Evolutionary conservation across 2,797 vertebrate genomes (phyloP).

Genomic region (Megaceryle alcyon): DNA sequence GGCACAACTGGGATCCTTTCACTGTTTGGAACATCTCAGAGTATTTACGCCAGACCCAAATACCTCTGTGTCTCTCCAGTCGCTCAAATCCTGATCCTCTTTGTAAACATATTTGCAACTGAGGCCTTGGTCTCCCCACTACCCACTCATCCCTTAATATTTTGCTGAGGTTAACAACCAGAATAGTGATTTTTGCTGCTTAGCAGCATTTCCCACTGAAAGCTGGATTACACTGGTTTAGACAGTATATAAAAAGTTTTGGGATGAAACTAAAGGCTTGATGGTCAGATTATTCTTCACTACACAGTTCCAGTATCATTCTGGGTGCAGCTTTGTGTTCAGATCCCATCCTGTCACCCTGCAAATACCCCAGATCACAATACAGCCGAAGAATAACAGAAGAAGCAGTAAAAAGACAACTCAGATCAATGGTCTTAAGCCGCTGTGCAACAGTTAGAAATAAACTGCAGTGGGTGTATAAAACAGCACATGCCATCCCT

Average conservation of each 20-base stretch:
- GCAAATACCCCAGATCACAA: neutral
- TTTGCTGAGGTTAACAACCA: neutral
- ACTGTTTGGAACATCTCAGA: neutral
- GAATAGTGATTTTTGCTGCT: conserved; percentile 5
- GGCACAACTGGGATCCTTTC: neutral
- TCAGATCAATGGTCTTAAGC: neutral
- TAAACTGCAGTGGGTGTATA: neutral
- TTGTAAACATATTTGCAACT: neutral
- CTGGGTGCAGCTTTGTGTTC: neutral
- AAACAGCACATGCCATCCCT: neutral
- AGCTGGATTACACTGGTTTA: conserved; percentile 19
- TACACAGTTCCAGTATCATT: neutral
- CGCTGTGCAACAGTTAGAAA: neutral
- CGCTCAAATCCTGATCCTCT: neutral
- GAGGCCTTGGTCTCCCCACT: neutral
- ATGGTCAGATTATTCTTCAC: neutral
- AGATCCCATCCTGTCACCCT: neutral
- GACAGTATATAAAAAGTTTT: neutral
- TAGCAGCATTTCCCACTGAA: neutral
- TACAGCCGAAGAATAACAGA: neutral
- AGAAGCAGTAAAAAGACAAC: neutral
- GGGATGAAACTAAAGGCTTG: neutral
- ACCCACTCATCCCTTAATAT: neutral
- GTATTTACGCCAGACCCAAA: neutral
- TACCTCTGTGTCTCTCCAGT: neutral